Base-by-base conservation (phyloP, 2,888 invertebrate species). In the Conops quadrifasciatus region DNA sequence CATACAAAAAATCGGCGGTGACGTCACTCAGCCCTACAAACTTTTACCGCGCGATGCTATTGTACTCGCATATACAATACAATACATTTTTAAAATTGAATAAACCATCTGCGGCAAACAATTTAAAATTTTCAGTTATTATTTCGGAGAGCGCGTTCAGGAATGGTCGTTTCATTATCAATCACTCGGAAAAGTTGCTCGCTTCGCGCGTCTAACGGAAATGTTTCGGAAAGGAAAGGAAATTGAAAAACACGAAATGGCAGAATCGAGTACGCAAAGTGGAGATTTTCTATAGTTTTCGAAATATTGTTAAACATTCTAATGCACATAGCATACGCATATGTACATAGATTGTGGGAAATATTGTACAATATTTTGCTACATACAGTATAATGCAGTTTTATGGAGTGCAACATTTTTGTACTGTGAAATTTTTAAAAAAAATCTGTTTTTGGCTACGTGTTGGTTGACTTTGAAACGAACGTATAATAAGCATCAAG, bases 101-200 rank as follows among this genome's bases (percentile, higher is more conserved):
- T 53, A 4, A 15, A 56, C 16, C 21, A 58, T 24, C 56, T 43
- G 24, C 21, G 9, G 45, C 19, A 24, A 58, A 58, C 45, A 21
- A 58, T 58, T 56, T 58, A 19, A 43, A 58, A 45, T 64, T 49
- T 64, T 64, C 64, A 56, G 43, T 56, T 67, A 58, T 67, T 67
- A 36, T 58, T 36, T 58, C 26, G 24, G 26, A 58, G 58, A 67
- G 43, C 58, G 58, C 58, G 45, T 45, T 16, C 45, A 67, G 45
- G 58, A 53, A 26, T 26, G 45, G 67, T 58, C 43, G 56, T 15
- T 58, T 28, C 7, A 58, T 36, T 36, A 7, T 36, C 9, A 36
- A 7, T 36, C 36, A 45, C 21, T 19, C 45, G 45, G n/a, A 60
- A 60, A 53, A 19, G 19, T 15, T 28, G 16, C 36, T 36, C 9